Conservation (phyloP, 64 coral and sea anemone genomes). For the Trachythela sp. region DNA sequence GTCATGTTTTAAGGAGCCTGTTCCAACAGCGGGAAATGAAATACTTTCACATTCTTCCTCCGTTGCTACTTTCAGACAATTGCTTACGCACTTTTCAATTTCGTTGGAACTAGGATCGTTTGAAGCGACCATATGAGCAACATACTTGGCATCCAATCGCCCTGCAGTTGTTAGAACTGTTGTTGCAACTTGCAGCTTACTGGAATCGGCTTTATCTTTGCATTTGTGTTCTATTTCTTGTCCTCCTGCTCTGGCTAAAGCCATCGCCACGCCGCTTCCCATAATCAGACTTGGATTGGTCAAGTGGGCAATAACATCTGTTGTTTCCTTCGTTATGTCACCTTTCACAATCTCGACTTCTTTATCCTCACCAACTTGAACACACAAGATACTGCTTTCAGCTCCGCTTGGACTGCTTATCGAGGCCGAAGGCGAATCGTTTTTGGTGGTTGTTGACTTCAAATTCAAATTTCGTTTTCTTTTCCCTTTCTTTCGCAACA, state of each 20-base stretch:
- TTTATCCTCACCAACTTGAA: not conserved
- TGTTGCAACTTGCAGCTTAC: not conserved
- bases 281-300: not conserved
- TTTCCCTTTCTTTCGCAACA: not conserved
- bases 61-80: not conserved
- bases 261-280: not conserved
- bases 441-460: no score
- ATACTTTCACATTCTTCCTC: not conserved
- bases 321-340: slow-evolving; percentile 26
- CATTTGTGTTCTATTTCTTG: not conserved
- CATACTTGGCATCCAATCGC: not conserved
- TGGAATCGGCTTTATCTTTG: not conserved
- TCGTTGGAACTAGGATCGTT: not conserved
- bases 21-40: not conserved
- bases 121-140: not conserved
- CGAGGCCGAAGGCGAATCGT: no score
- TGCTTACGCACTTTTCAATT: not conserved
- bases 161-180: not conserved
- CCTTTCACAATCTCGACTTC: slow-evolving; percentile 39
- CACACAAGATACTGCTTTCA: not conserved
- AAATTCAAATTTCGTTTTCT: not conserved
- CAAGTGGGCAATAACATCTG: slow-evolving; percentile 20
- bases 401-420: not conserved
- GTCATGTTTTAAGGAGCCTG: not conserved
- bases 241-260: not conserved